Evolutionary conservation across 2,113 vertebrate species (phyloP).

Genomic region (Crotalus viridis): DNA sequence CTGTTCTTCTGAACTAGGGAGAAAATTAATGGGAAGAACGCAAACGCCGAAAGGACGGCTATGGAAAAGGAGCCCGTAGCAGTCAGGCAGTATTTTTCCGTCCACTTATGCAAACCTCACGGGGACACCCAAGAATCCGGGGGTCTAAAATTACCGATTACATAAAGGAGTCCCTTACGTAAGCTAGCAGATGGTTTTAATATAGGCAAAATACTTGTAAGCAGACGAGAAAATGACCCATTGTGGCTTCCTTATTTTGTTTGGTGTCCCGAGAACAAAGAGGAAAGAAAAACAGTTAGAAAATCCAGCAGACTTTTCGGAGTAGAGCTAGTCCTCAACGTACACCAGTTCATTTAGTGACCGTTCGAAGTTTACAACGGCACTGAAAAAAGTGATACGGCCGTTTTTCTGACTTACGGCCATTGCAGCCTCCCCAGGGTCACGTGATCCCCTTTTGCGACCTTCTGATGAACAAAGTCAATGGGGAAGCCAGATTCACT

Average conservation of each 20-base stretch:
- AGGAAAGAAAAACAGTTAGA: neutral
- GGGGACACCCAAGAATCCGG: neutral
- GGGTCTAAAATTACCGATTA: constrained; percentile 5
- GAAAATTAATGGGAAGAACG: neutral
- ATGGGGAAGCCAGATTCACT: too few species aligned
- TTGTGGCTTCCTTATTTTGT: neutral
- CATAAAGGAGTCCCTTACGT: neutral
- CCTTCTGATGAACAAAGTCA: too few species aligned
- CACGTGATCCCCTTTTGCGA: too few species aligned
- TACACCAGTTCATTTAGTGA: neutral
- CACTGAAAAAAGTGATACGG: too few species aligned
- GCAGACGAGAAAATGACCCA: neutral
- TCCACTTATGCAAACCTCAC: constrained; percentile 1
- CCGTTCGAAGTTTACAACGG: too few species aligned
- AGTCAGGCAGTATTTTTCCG: neutral
- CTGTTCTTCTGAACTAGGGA: neutral
- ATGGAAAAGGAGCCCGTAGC: neutral
- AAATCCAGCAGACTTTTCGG: neutral
- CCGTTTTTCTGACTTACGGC: too few species aligned
- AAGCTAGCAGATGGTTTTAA: neutral
- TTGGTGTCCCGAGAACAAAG: neutral
- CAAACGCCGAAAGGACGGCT: neutral
- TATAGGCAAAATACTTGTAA: neutral
- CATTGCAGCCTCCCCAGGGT: too few species aligned
- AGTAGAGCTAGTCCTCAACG: neutral